Percentiles rank a stretch among this genome's conserved stretches.
Evolutionary conservation across 2,888 invertebrate species (phyloP).

Genomic region (Cheiracanthium punctorium): DNA sequence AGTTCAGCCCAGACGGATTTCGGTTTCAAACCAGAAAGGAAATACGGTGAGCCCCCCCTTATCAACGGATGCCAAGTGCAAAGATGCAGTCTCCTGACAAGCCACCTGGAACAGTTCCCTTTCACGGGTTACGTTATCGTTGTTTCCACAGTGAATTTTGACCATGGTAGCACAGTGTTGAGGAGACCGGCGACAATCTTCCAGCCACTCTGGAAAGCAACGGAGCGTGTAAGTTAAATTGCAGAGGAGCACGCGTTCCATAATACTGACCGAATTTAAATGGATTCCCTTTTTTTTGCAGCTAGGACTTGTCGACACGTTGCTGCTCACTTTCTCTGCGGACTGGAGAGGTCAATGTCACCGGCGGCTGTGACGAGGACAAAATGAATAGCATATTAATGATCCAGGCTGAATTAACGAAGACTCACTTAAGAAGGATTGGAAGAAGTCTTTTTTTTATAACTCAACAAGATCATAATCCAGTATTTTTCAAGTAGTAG

Average conservation of each 20-base stretch:
- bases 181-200: neutral
- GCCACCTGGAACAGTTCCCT: constrained; percentile 10
- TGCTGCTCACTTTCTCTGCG: neutral
- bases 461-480: no score
- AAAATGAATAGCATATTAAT: no score
- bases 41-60: neutral
- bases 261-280: neutral
- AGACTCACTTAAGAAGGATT: no score
- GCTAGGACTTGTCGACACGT: neutral
- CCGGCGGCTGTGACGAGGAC: no score
- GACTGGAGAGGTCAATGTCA: neutral
- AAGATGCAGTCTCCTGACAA: neutral
- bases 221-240: neutral
- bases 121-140: neutral
- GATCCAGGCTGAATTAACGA: no score
- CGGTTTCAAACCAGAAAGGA: neutral
- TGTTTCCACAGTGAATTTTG: neutral
- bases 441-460: no score
- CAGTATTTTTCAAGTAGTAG: no score
- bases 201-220: neutral
- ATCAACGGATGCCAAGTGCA: constrained; percentile 1
- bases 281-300: neutral
- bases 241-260: neutral
- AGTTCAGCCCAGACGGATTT: neutral
- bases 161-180: neutral